These are phyloP conservation scores for Rhabdomys dilectus DNA, from an alignment of 2,113 vertebrate species.

Conservation along the genomic window DNA sequence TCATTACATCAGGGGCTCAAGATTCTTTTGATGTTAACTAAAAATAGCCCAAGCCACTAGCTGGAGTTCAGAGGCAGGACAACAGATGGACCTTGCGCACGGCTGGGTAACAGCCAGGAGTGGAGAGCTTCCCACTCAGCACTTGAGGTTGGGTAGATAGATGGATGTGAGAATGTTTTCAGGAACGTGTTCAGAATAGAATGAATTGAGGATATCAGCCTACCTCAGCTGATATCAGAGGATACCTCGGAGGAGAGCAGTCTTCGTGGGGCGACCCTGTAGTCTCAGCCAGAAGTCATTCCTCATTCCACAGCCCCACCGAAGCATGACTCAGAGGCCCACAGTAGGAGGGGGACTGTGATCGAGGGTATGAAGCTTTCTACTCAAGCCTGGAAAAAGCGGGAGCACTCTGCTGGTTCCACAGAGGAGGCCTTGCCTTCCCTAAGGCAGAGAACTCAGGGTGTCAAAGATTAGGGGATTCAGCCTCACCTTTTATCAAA, in stretches of 20 bases:
- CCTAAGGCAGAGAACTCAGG: background rate
- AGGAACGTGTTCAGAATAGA: slow-evolving; percentile 53
- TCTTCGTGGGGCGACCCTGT: background rate
- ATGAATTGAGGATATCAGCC: slow-evolving; percentile 19
- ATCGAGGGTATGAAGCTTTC: accelerated
- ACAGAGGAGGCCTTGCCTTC: background rate
- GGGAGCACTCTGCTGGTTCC: background rate
- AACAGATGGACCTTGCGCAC: background rate
- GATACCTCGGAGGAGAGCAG: background rate
- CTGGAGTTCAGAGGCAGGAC: background rate
- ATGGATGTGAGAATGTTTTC: slow-evolving; percentile 18
- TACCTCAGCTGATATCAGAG: too few relatives aligned
- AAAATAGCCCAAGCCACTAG: background rate
- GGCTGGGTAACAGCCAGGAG: background rate
- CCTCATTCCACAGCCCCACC: too few relatives aligned
- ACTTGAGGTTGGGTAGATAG: slow-evolving; percentile 29
- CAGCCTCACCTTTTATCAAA: background rate
- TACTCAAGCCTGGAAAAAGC: background rate
- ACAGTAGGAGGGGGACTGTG: background rate
- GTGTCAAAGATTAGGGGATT: background rate
- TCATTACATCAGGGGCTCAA: background rate
- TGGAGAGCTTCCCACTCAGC: background rate
- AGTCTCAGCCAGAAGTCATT: background rate
- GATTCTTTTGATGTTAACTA: background rate
- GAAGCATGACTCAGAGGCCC: background rate